Base-by-base conservation (phyloP, 2,888 invertebrate genomes). In the Auanema sp. region DNA sequence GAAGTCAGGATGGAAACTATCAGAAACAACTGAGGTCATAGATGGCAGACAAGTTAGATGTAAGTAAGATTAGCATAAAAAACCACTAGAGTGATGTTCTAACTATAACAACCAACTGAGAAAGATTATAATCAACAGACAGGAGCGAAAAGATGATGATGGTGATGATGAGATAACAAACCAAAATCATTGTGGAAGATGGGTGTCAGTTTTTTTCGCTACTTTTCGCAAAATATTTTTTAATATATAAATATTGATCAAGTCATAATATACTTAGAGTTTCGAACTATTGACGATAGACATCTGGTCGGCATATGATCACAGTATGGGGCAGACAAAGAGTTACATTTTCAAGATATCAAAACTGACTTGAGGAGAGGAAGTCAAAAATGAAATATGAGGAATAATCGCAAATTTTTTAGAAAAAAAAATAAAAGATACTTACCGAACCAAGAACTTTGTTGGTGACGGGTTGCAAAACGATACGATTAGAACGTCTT, bases 401-500 rank as follows among this genome's bases (percentile, higher is more conserved):
- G 16, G 53, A 53, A 18, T 24, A 18, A 11, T 41, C 16, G 23
- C 23, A 21, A 10, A 56, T 40, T 14, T 12, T 14, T 56, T 24
- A 14, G 25, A 6, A 25, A 33, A 54, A 23, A 11, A 14, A 10
- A 16, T 14, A 47, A 24, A 50, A 58, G 23, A 40, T 49, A 21
- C 47, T n/a, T 21, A 21, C 47, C 16, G 47, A 47, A 47, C 47
- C 47, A 10, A 21, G 21, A 47, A 4, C 18, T n/a, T 40, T 42
- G 43, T 56, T 40, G 21, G 12, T 40, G 1, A 49, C 11, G 21
- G 44, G 25, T 18, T 52, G 52, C 5, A 60, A 24, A 18, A 42
- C 18, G 14, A 41, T 24, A 14, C 60, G 60, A 18, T 60, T 40
- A 5, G 60, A 52, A 40, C 60, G 52, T 21, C 60, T 52, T 23